phyloP scores from a whole-genome alignment of 1,140 invertebrate genomes.

The Octopus sinensis region DNA sequence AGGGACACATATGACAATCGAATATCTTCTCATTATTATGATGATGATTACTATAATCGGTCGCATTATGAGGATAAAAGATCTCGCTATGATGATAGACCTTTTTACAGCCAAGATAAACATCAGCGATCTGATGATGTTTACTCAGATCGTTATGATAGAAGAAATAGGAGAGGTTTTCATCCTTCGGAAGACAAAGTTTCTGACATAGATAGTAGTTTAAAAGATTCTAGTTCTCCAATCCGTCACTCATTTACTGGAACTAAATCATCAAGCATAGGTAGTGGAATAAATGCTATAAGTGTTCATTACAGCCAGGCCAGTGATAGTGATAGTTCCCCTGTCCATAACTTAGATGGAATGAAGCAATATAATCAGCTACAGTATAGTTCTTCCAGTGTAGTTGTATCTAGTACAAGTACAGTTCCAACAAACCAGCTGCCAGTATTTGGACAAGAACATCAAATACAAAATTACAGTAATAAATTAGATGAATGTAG shows the following conservation, averaged over 20 bases:
- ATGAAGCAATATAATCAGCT: background rate
- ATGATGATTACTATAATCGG: background rate
- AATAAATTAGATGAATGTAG: background rate
- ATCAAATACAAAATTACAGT: background rate
- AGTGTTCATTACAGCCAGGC: background rate
- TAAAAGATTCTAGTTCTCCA: background rate
- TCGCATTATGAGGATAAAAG: background rate
- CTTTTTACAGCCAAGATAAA: background rate
- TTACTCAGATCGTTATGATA: background rate
- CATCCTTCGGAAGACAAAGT: background rate
- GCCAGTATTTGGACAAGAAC: background rate
- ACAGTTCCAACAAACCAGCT: background rate
- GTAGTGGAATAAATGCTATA: background rate
- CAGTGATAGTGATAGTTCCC: conserved; percentile 3
- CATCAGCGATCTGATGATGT: background rate
- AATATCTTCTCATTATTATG: conserved; percentile 4
- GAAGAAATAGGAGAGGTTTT: background rate
- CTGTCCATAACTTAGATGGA: background rate
- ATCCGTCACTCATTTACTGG: background rate
- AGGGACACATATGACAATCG: background rate
- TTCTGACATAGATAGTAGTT: background rate
- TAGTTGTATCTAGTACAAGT: background rate
- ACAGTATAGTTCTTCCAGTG: background rate
- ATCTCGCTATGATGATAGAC: background rate
- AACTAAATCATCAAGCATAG: background rate